Base-by-base conservation (phyloP, 2,113 vertebrate species). In the Platysteira castanea region DNA sequence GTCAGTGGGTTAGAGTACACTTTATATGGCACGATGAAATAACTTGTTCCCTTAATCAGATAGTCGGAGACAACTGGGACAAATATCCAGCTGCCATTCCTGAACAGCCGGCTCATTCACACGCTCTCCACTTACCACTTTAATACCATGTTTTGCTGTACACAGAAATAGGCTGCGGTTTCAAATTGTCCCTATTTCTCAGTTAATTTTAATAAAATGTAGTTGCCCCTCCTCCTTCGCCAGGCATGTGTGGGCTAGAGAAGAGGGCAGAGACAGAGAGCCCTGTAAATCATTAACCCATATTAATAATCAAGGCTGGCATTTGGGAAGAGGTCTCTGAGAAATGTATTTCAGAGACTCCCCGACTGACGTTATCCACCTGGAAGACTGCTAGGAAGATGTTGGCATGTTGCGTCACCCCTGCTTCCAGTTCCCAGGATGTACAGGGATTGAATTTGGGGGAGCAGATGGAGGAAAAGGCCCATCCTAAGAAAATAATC, bases 41-140 rank as follows among this genome's bases (percentile, higher is more conserved):
- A 84, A 70, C 88, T 78, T 39, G 30, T 57, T 84, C 39, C 85
- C 78, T 63, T 63, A 75, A 87, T 92, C 82, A 77, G 82, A 46
- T 39, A 74, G 69, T 11, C 59, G 49, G 60, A 75, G 85, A 79
- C 91, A 82, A 95, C 75, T 61, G 83, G 85, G 74, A 81, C 64
- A 78, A 65, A 63, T 61, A 82, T 27, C 56, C 82, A 92, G 93
- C 90, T 92, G 85, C 85, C 60, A 11, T 81, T 95, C 85, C 82
- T 63, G 88, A 87, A 31, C 52, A 70, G 77, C 90, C 46, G 35
- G 33, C 28, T 57, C 54, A 3, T 50, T 75, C 87, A 39, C 76
- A 64, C 1, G 0, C 80, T 88, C 67, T 76, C 87, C 63, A 6
- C 84, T 88, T 86, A 71, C 87, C 68, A 9, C 22, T 54, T 76